Percentiles rank a stretch among this genome's conserved stretches.
Evolutionary conservation across 2,113 vertebrate species (phyloP).

Genomic region (Opisthocomus hoazin): DNA sequence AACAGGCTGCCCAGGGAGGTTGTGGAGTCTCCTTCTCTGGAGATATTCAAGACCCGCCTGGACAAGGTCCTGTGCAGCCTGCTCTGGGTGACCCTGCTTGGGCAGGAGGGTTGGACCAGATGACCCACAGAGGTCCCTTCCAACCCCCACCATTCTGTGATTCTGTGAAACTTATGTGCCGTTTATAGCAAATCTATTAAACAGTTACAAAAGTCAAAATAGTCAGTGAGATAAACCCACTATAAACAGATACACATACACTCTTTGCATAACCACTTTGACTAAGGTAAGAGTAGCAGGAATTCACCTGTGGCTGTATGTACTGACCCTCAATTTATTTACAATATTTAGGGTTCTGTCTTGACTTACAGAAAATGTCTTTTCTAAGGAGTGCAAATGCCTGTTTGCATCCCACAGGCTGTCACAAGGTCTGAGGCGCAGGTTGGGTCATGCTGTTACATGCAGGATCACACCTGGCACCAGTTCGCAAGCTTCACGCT

Average conservation of each 20-base stretch:
- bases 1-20: no score
- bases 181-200: not conserved
- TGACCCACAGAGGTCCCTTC: no score
- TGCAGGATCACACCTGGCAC: not conserved
- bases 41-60: no score
- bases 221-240: not conserved
- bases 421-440: not conserved
- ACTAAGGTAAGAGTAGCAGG: not conserved
- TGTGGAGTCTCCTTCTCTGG: no score
- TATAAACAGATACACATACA: not conserved
- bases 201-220: not conserved
- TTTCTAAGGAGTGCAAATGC: not conserved
- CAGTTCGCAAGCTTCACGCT: not conserved
- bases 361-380: not conserved
- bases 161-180: no score
- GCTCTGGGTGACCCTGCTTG: no score
- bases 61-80: no score
- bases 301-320: not conserved
- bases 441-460: not conserved
- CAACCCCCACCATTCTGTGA: no score
- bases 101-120: no score
- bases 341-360: not conserved
- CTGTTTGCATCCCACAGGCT: not conserved
- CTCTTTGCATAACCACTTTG: not conserved
- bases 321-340: not conserved